phyloP scores from a whole-genome alignment of 2,888 invertebrate species.

The Mesoligia furuncula region DNA sequence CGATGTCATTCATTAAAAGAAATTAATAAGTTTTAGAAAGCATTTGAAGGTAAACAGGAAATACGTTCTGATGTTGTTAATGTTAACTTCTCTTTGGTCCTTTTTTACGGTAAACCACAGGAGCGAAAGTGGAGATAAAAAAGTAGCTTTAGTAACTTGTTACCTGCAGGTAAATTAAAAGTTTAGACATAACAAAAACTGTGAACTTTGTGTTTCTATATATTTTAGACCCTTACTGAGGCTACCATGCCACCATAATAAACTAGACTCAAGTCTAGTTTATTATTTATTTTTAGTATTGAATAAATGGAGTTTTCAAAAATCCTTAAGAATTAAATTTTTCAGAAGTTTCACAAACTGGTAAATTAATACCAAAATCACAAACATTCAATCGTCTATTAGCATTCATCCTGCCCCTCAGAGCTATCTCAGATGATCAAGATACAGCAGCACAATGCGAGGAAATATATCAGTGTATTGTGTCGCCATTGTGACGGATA shows the following conservation, averaged over 20 bases:
- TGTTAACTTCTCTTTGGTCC: neutral
- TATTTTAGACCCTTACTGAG: neutral
- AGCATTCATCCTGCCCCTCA: constrained; percentile 39
- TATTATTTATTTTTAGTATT: too few species aligned
- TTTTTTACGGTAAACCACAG: constrained; percentile 2
- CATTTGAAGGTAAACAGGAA: neutral
- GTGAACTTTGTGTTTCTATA: neutral
- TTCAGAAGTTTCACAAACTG: neutral
- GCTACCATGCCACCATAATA: too few species aligned
- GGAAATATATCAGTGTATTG: constrained; percentile 57
- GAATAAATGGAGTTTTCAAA: too few species aligned
- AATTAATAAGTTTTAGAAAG: constrained; percentile 7
- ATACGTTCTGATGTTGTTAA: neutral
- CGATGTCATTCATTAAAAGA: constrained; percentile 11
- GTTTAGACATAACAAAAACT: neutral
- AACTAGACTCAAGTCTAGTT: neutral
- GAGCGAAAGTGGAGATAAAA: neutral
- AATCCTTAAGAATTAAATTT: neutral
- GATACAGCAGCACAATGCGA: constrained; percentile 51
- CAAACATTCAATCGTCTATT: constrained; percentile 11
- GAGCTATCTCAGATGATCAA: constrained; percentile 54
- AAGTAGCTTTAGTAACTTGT: neutral
- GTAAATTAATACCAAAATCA: constrained; percentile 11
- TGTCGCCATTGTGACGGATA: constrained; percentile 57
- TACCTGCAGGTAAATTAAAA: neutral